Percentiles rank a stretch among this genome's conserved stretches.
Evolutionary conservation across 2,113 vertebrate species (phyloP).

Genomic region (Laterallus jamaicensis): DNA sequence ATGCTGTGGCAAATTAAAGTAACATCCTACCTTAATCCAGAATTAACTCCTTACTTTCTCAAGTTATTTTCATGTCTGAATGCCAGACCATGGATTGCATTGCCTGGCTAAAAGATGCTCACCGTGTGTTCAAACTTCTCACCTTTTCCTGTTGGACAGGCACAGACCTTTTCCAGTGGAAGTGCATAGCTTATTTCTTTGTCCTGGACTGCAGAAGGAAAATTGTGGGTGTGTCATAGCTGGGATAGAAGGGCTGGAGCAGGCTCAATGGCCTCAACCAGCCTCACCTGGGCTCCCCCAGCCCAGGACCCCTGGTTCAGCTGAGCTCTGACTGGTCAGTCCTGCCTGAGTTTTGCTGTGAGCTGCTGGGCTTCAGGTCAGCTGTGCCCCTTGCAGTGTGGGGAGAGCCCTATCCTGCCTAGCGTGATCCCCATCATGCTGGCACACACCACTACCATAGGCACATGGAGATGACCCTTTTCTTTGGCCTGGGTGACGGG

Average conservation of each 20-base stretch:
- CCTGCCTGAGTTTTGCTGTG: background rate
- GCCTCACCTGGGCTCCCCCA: background rate
- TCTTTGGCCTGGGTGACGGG: background rate
- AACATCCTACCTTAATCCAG: background rate
- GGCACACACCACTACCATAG: fast-evolving
- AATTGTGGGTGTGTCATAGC: background rate
- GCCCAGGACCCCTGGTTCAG: background rate
- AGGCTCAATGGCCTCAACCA: background rate
- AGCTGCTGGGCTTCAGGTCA: background rate
- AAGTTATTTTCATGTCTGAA: background rate
- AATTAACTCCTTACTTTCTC: background rate
- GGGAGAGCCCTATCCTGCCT: background rate
- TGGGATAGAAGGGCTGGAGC: background rate
- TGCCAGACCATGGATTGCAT: background rate
- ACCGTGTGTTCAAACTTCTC: background rate
- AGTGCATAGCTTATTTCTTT: background rate
- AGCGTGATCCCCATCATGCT: fast-evolving
- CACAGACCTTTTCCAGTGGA: background rate
- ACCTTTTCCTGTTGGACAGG: background rate
- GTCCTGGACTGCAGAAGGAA: background rate
- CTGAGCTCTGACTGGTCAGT: background rate
- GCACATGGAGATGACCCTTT: background rate
- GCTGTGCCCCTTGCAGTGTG: fast-evolving
- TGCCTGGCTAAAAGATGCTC: background rate
- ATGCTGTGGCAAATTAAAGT: background rate